Evolutionary conservation across 2,888 invertebrate genomes (phyloP), one percentile per base, ranked within the genome.

Genomic region (Dolichomitus sp.): DNA sequence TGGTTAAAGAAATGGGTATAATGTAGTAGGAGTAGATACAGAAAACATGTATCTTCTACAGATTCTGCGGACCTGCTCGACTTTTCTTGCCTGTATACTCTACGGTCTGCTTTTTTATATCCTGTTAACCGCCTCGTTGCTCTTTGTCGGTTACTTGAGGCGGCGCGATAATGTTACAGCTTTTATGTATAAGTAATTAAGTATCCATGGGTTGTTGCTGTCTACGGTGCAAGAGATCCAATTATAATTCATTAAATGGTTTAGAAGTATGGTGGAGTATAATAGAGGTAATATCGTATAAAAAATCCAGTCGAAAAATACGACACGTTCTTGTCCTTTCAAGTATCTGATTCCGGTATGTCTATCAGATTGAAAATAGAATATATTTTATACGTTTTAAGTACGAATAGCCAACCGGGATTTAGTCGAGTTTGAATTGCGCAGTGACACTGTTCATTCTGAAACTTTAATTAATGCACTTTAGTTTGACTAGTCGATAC

Each of bases 111-210:
- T 68, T 73, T 76, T 76, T 76, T 17, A 11, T 9, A 30, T 42
- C 27, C 42, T 37, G 30, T 63, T 57, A 54, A 23, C 48, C n/a
- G 27, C 45, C 65, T 65, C 40, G 52, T 68, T 72, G 45, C 61
- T 83, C 65, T 69, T 42, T 37, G 61, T 68, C 54, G 72, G 76
- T 76, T 80, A 54, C 68, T 50, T 45, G 14, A 48, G 37, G 30
- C 59, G 50, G 45, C 72, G 59, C 61, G 80, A 68, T 68, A 82
- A 79, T 75, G 79, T 75, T 79, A 61, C 52, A 75, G 70, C 66
- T 59, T 52, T 75, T 12, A 72, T 52, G 45, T 72, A 76, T 45
- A 70, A 57, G 59, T 45, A 48, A 61, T 33, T 79, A 70, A 66
- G 54, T 68, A 42, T 59, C 19, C 30, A 17, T 40, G 27, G 68